A percentile compares a stretch with the other conserved stretches of the same genome.
These are phyloP conservation scores for Tetramorium bicarinatum DNA, from an alignment of 2,888 invertebrate genomes.

Conservation along the genomic window DNA sequence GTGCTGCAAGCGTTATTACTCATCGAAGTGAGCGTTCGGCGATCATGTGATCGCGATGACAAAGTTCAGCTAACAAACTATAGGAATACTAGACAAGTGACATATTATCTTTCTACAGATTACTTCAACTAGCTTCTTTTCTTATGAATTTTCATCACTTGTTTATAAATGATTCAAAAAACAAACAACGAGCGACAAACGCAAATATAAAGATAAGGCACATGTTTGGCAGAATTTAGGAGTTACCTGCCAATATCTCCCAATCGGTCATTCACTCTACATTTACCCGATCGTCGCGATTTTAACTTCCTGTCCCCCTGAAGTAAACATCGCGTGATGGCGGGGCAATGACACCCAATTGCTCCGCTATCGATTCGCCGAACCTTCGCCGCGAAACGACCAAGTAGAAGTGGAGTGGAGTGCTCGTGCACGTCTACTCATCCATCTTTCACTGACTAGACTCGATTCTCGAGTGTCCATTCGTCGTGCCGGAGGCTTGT, in stretches of 20 bases:
- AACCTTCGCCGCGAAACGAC: slow-evolving; percentile 29
- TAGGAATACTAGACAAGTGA: background rate
- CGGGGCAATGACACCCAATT: slow-evolving; percentile 22
- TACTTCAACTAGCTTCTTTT: background rate
- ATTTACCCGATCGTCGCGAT: background rate
- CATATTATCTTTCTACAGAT: background rate
- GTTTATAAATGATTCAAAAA: background rate
- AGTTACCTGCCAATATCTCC: background rate
- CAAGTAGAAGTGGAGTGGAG: slow-evolving; percentile 67
- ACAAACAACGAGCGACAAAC: background rate
- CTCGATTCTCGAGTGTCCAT: slow-evolving; percentile 60
- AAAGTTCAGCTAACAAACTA: background rate
- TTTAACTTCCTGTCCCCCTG: background rate
- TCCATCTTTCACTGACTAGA: slow-evolving; percentile 69
- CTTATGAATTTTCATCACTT: background rate
- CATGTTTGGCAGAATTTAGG: background rate
- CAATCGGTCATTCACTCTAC: background rate
- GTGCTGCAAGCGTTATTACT: slow-evolving; percentile 11
- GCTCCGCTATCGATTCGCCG: slow-evolving; percentile 64
- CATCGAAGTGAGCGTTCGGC: slow-evolving; percentile 26
- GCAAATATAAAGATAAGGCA: background rate
- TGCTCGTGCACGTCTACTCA: slow-evolving; percentile 65
- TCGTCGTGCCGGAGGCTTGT: slow-evolving; percentile 57
- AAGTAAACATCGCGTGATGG: slow-evolving; percentile 32
- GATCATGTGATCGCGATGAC: slow-evolving; percentile 21